Evolutionary conservation across 2,113 vertebrate genomes (phyloP).

Genomic region (Erythrocercus mccallii): DNA sequence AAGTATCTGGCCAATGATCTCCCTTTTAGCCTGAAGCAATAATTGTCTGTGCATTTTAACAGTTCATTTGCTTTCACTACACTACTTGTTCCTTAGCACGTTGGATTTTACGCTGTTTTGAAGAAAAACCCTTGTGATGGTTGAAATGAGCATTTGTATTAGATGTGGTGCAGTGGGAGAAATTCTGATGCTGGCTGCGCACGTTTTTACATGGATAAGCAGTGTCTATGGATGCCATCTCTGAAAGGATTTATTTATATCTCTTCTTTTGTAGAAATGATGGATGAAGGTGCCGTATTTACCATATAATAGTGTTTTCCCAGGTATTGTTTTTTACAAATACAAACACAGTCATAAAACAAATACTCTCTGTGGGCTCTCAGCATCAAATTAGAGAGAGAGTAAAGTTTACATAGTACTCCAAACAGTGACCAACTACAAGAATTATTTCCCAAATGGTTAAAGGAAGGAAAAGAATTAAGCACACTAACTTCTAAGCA

Average conservation of each 20-base stretch:
- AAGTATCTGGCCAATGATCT: neutral
- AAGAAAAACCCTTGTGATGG: neutral
- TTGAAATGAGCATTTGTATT: neutral
- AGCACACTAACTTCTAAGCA: neutral
- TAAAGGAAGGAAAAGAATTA: neutral
- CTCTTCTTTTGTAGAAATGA: neutral
- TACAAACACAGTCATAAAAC: neutral
- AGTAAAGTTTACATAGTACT: neutral
- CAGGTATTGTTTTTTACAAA: neutral
- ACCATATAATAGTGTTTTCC: neutral
- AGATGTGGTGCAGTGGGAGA: neutral
- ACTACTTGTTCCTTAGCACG: conserved; percentile 5
- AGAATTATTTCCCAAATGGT: neutral
- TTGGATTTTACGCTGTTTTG: neutral
- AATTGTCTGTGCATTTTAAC: conserved; percentile 32
- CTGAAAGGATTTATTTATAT: neutral
- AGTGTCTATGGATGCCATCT: neutral
- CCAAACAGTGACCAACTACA: neutral
- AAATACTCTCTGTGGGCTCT: neutral
- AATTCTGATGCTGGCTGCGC: neutral
- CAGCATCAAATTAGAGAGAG: neutral
- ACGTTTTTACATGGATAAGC: neutral
- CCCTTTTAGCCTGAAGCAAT: conserved; percentile 21
- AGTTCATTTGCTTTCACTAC: conserved; percentile 40
- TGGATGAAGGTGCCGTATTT: neutral